Evolutionary conservation across 2,888 invertebrate genomes (phyloP).

Genomic region (Cerceris ruficornis): DNA sequence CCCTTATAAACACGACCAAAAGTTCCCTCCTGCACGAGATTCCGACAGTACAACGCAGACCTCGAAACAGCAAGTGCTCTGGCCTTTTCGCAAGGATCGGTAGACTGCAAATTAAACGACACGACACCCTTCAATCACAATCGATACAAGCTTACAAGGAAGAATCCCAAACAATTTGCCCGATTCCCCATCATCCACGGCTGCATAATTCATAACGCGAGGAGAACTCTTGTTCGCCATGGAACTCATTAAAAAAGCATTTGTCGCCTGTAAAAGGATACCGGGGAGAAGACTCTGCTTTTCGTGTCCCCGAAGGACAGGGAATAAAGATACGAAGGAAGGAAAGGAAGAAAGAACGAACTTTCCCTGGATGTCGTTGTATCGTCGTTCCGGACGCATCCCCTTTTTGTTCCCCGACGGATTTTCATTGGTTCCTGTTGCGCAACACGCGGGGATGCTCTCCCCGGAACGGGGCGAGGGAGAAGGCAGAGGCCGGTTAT

Average conservation of each 20-base stretch:
- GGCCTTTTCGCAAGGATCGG: conserved; percentile 85
- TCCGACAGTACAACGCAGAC: conserved; percentile 85
- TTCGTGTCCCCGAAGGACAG: conserved; percentile 35
- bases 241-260: conserved; percentile 64
- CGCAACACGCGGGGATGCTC: conserved; percentile 52
- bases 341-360: conserved; percentile 18
- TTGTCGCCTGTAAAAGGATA: conserved; percentile 57
- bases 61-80: conserved; percentile 85
- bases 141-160: background rate
- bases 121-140: conserved; percentile 9
- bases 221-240: conserved; percentile 27
- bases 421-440: conserved; percentile 68
- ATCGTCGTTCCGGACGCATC: conserved; percentile 36
- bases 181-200: conserved; percentile 8
- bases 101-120: conserved; percentile 65
- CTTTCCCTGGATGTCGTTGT: conserved; percentile 37
- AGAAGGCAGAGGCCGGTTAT: conserved; percentile 66
- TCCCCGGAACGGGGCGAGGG: conserved; percentile 43
- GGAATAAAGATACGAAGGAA: conserved; percentile 13
- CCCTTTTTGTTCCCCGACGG: conserved; percentile 71
- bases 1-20: conserved; percentile 94
- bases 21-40: conserved; percentile 90
- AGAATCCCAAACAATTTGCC: conserved; percentile 29
- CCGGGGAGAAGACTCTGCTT: conserved; percentile 32
- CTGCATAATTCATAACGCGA: conserved; percentile 58